phyloP scores from a whole-genome alignment of 2,113 vertebrate genomes.

The Callipepla californica region DNA sequence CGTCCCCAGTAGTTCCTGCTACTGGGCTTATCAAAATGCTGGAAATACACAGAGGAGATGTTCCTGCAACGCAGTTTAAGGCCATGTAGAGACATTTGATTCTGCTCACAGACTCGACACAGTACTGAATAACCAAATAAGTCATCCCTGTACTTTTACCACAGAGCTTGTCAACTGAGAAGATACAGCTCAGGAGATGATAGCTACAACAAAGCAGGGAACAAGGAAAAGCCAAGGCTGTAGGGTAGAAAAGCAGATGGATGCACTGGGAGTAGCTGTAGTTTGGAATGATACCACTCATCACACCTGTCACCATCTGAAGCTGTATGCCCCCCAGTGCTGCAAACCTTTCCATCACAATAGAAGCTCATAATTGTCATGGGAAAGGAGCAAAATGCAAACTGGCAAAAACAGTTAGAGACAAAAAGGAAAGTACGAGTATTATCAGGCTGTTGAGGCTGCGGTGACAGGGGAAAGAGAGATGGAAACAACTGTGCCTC shows the following conservation, averaged over 20 bases:
- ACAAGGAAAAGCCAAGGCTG: background rate
- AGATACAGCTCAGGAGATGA: background rate
- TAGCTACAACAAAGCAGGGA: background rate
- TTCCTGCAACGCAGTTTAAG: fast-evolving
- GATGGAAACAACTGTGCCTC: background rate
- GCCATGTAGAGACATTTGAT: background rate
- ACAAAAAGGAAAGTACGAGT: background rate
- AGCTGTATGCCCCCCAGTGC: fast-evolving
- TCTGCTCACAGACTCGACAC: background rate
- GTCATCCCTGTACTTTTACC: background rate
- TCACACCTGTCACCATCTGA: background rate
- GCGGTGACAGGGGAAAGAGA: background rate
- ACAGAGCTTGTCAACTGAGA: background rate
- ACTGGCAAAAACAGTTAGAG: background rate
- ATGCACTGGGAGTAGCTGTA: background rate
- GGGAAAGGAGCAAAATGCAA: background rate
- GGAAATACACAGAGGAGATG: background rate
- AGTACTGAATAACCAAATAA: background rate
- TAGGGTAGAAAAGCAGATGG: background rate
- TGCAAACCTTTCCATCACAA: background rate
- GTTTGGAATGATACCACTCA: background rate
- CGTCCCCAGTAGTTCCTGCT: background rate
- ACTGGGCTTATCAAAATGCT: background rate
- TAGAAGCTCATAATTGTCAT: background rate
- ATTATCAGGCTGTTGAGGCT: background rate